A percentile compares a stretch with the other conserved stretches of the same genome.
Conservation (phyloP, 2,888 invertebrate species). For the Pristionchus entomophagus region DNA sequence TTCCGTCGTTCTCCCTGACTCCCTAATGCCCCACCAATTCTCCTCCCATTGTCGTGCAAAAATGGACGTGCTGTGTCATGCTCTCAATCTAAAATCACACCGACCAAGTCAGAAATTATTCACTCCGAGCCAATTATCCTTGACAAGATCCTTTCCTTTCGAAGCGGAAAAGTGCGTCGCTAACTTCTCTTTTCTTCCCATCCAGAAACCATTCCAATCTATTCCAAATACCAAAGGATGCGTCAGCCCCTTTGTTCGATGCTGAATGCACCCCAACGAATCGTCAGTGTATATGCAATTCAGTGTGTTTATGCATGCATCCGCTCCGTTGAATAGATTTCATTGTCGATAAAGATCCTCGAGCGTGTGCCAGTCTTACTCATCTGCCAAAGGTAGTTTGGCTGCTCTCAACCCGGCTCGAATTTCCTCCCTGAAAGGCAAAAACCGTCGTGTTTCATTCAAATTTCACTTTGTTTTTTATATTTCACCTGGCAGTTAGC, state of each 20-base stretch:
- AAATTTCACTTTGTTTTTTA: background rate
- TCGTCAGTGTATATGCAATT: background rate
- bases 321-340: background rate
- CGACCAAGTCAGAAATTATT: conserved; percentile 35
- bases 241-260: background rate
- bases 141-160: background rate
- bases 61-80: conserved; percentile 33
- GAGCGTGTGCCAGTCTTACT: background rate
- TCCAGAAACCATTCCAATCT: background rate
- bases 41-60: background rate
- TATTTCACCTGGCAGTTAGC: too few species aligned
- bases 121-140: background rate
- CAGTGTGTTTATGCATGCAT: background rate
- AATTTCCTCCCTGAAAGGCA: conserved; percentile 6
- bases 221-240: background rate
- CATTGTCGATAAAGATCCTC: background rate
- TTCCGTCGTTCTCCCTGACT: conserved; percentile 27
- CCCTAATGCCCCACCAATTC: conserved; percentile 32
- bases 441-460: background rate
- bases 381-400: background rate
- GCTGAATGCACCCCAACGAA: background rate
- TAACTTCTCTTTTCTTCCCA: background rate
- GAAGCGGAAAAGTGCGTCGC: background rate
- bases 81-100: conserved; percentile 30
- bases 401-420: background rate